phyloP scores from a whole-genome alignment of 2,797 vertebrate species.

The Pempheris klunzingeri region DNA sequence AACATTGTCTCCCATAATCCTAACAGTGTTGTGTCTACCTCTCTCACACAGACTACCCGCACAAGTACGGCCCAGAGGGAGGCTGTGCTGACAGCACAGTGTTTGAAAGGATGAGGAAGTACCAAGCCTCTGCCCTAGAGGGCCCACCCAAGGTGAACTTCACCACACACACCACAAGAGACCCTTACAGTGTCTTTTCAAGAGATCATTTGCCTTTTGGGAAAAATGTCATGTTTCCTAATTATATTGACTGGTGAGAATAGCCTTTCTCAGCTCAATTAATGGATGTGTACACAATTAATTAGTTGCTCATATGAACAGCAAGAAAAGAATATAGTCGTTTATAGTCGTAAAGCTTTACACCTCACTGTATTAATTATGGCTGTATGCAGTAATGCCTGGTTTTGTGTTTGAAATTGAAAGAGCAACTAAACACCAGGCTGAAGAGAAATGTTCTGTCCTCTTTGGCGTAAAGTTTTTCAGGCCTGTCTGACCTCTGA shows the following conservation, averaged over 20 bases:
- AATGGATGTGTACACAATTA: background rate
- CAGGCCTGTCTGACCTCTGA: background rate
- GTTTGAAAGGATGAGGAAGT: constrained; percentile 96
- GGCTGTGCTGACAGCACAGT: constrained; percentile 97
- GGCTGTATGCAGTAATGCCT: background rate
- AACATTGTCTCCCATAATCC: constrained; percentile 80
- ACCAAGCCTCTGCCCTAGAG: constrained; percentile 89
- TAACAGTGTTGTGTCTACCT: constrained; percentile 74
- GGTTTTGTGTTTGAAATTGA: constrained; percentile 9
- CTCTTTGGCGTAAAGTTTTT: background rate
- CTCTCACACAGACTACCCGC: constrained; percentile 91
- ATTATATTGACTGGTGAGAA: constrained; percentile 5
- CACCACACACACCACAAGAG: constrained; percentile 15
- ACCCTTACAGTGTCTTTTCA: background rate
- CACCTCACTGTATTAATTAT: background rate
- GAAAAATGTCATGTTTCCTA: background rate
- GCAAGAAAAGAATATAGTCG: background rate
- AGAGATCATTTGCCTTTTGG: background rate
- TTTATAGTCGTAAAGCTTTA: background rate
- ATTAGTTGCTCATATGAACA: constrained; percentile 11
- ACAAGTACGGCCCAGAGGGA: constrained; percentile 97
- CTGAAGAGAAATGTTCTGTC: background rate
- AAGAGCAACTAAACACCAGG: background rate
- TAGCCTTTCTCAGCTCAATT: background rate
- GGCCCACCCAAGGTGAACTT: constrained; percentile 86